Percentiles rank a stretch among this genome's conserved stretches.
Evolutionary conservation across 2,797 vertebrate species (phyloP).

Genomic region (Yasuhikotakia modesta): DNA sequence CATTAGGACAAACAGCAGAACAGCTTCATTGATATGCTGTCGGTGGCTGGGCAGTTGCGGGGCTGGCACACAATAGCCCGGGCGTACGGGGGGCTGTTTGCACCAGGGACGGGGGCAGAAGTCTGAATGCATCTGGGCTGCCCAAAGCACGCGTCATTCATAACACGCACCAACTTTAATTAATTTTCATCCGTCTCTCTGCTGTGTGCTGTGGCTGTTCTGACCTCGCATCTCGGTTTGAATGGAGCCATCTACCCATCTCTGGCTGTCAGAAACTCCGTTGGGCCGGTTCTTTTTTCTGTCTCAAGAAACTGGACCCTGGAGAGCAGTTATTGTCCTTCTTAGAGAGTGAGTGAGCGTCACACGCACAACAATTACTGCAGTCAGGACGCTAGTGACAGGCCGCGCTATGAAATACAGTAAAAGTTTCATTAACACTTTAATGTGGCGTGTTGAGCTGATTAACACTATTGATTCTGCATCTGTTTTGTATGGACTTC

Average conservation of each 20-base stretch:
- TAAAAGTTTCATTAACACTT: constrained; percentile 56
- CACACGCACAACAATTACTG: constrained; percentile 49
- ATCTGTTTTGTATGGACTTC: constrained; percentile 57
- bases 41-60: constrained; percentile 82
- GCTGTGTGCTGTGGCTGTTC: too few relatives aligned
- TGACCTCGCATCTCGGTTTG: constrained; percentile 76
- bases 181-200: constrained; percentile 96
- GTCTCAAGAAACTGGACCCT: constrained; percentile 57
- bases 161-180: constrained; percentile 94
- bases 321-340: constrained; percentile 66
- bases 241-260: constrained; percentile 72
- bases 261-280: constrained; percentile 75
- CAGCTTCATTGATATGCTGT: constrained; percentile 94
- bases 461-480: constrained; percentile 64
- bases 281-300: constrained; percentile 47
- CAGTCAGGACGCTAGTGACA: constrained; percentile 37
- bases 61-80: constrained; percentile 89
- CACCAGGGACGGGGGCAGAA: constrained; percentile 84
- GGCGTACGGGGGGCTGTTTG: constrained; percentile 73
- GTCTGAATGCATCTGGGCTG: constrained; percentile 88
- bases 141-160: constrained; percentile 90
- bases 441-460: constrained; percentile 53
- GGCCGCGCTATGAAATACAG: constrained; percentile 48
- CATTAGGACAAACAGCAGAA: constrained; percentile 87
- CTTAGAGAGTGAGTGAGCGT: neutral